A percentile compares a stretch with the other conserved stretches of the same genome.
phyloP scores from a whole-genome alignment of 2,888 invertebrate species.

The Meandrusa payeni region DNA sequence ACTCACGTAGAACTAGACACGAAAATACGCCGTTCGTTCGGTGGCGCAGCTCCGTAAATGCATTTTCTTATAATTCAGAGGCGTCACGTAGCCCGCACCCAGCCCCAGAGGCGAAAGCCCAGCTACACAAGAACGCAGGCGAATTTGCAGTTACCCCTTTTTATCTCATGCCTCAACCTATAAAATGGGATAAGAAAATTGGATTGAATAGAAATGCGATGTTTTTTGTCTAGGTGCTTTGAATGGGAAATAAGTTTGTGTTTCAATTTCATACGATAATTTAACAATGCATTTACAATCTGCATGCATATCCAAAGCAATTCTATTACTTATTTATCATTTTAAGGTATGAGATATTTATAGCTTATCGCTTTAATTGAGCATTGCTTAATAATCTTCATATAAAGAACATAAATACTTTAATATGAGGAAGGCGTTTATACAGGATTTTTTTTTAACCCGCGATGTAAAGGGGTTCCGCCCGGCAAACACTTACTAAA shows the following conservation, averaged over 20 bases:
- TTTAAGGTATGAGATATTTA: no score
- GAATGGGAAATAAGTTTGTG: constrained; percentile 25
- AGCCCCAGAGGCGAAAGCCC: constrained; percentile 57
- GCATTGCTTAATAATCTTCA: no score
- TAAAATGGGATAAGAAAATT: constrained; percentile 68
- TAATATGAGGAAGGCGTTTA: no score
- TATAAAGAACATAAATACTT: no score
- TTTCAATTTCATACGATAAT: constrained; percentile 22
- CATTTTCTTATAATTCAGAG: constrained; percentile 79
- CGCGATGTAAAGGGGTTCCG: no score
- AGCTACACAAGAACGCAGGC: constrained; percentile 63
- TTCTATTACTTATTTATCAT: no score
- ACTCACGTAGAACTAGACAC: constrained; percentile 54
- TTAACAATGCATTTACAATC: constrained; percentile 17
- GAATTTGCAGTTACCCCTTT: constrained; percentile 75
- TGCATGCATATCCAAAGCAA: constrained; percentile 1
- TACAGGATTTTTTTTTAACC: no score
- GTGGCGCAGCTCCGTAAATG: constrained; percentile 66
- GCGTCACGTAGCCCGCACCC: constrained; percentile 69
- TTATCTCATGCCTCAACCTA: constrained; percentile 62
- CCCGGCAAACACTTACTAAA: no score
- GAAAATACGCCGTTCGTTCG: constrained; percentile 56
- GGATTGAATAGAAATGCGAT: constrained; percentile 50
- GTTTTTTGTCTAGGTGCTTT: constrained; percentile 28
- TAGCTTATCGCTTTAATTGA: no score